Percentiles rank a stretch among this genome's conserved stretches.
Evolutionary conservation across 2,888 invertebrate species (phyloP).

Genomic region (Agrilus cyanescens): DNA sequence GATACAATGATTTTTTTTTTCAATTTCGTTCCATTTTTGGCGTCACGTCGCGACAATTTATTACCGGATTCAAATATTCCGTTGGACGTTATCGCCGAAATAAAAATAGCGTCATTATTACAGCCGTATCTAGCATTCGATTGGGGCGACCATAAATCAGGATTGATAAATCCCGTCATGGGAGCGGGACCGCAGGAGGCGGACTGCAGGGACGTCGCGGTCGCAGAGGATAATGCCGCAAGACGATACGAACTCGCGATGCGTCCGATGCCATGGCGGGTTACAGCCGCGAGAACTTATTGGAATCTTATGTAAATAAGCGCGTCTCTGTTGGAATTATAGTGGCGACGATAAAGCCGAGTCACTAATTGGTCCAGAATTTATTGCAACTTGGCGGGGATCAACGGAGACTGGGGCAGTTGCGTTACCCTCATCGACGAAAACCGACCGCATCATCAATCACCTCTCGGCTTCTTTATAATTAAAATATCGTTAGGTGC

Average conservation of each 20-base stretch:
- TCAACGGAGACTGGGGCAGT: constrained; percentile 7
- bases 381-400: constrained; percentile 16
- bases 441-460: constrained; percentile 20
- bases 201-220: too few relatives aligned
- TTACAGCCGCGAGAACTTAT: constrained; percentile 18
- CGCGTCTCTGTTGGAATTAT: constrained; percentile 14
- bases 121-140: too few relatives aligned
- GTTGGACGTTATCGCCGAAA: too few relatives aligned
- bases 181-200: too few relatives aligned
- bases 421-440: constrained; percentile 10
- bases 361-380: constrained; percentile 22
- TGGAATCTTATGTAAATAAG: constrained; percentile 24
- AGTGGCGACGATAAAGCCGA: constrained; percentile 16
- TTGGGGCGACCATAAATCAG: too few relatives aligned
- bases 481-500: constrained; percentile 29
- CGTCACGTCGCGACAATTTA: too few relatives aligned
- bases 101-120: too few relatives aligned
- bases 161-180: too few relatives aligned
- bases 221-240: too few relatives aligned
- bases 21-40: too few relatives aligned
- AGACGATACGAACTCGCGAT: not conserved
- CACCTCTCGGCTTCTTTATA: constrained; percentile 19
- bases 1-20: too few relatives aligned
- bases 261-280: not conserved
- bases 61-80: too few relatives aligned